These are phyloP conservation scores for Tragelaphus strepsiceros DNA, from an alignment of 2,113 vertebrate species.

Conservation along the genomic window DNA sequence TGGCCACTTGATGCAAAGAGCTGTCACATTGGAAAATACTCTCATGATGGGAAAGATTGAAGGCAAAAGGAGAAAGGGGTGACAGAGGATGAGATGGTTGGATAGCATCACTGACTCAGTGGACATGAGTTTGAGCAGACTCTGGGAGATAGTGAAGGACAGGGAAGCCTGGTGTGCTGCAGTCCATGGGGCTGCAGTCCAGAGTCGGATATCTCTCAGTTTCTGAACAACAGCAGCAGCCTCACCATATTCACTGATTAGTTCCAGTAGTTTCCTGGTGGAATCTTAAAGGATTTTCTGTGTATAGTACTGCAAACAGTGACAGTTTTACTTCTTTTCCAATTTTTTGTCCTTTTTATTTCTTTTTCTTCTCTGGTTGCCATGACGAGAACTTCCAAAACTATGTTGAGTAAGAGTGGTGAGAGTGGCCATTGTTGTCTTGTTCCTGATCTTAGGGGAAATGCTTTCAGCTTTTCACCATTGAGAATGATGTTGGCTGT, in stretches of 20 bases:
- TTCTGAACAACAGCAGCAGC: neutral
- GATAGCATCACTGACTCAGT: neutral
- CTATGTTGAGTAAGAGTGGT: neutral
- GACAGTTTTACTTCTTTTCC: neutral
- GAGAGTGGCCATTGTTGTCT: neutral
- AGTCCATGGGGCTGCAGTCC: neutral
- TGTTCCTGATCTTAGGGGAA: neutral
- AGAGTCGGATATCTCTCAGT: neutral
- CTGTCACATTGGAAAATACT: neutral
- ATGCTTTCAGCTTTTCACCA: neutral
- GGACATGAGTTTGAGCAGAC: neutral
- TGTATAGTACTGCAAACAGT: neutral
- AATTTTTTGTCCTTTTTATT: neutral
- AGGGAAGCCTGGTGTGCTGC: neutral
- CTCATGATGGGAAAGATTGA: neutral
- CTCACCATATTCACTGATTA: neutral
- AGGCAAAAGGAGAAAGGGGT: neutral
- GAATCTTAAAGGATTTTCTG: neutral
- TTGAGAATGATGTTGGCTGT: neutral
- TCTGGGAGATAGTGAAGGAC: neutral
- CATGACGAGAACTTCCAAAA: neutral
- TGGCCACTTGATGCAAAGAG: neutral
- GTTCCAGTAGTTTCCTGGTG: neutral
- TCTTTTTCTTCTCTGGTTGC: neutral
- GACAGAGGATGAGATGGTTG: neutral